A percentile compares a stretch with the other conserved stretches of the same genome.
phyloP scores from a whole-genome alignment of 2,888 invertebrate species.

The Pantelozetes paolii region DNA sequence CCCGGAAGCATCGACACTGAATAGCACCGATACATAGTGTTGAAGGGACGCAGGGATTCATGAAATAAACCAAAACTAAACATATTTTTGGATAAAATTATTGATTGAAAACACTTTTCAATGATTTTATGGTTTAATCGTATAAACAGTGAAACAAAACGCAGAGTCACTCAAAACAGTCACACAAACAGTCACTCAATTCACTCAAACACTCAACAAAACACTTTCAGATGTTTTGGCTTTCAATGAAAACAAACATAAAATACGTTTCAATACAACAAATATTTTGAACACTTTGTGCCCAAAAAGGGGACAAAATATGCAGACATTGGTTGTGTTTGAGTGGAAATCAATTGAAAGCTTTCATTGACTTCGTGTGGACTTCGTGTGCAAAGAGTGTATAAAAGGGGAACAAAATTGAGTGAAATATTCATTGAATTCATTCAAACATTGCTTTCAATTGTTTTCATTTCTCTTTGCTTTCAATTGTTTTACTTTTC shows the following conservation, averaged over 20 bases:
- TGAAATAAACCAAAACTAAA: slow-evolving; percentile 83
- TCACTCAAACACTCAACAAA: background rate
- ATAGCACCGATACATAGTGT: slow-evolving; percentile 74
- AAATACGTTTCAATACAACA: background rate
- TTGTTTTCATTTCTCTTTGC: too few relatives aligned
- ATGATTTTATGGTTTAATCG: too few relatives aligned
- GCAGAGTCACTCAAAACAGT: slow-evolving; percentile 13
- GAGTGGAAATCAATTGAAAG: background rate
- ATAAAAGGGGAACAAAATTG: background rate
- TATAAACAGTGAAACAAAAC: too few relatives aligned
- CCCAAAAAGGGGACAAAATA: background rate
- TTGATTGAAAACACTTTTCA: slow-evolving; percentile 13
- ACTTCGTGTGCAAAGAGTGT: background rate
- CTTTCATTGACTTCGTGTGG: background rate
- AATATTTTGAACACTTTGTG: too few relatives aligned
- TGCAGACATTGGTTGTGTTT: background rate
- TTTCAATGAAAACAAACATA: background rate
- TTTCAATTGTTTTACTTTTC: too few relatives aligned
- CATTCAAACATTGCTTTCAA: too few relatives aligned
- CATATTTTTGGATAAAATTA: slow-evolving; percentile 48
- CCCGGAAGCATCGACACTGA: slow-evolving; percentile 93
- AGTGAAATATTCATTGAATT: background rate
- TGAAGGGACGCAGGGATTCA: slow-evolving; percentile 58
- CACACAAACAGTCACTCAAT: slow-evolving; percentile 6
- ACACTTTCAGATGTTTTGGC: background rate